These are phyloP conservation scores for Pangasianodon gigas DNA, from an alignment of 2,113 vertebrate species.

Conservation along the genomic window DNA sequence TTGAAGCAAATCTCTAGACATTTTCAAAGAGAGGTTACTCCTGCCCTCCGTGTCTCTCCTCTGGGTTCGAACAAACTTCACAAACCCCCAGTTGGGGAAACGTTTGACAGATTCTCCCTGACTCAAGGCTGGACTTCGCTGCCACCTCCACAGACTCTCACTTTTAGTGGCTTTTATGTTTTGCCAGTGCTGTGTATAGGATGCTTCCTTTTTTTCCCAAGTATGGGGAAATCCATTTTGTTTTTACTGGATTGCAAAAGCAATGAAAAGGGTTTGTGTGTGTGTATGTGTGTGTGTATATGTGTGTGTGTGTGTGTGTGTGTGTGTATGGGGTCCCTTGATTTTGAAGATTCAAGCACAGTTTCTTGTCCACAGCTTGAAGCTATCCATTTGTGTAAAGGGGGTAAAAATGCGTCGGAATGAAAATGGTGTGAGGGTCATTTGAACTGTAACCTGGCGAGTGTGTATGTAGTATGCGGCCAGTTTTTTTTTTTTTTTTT, in stretches of 20 bases:
- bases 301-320: constrained; percentile 23
- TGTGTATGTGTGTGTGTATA: constrained; percentile 13
- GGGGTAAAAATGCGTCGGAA: neutral
- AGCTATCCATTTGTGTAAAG: constrained; percentile 1
- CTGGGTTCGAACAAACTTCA: constrained; percentile 26
- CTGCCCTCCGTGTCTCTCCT: constrained; percentile 11
- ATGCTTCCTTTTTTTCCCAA: neutral
- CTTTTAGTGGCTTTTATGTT: constrained; percentile 33
- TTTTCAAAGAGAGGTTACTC: constrained; percentile 36
- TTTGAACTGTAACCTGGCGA: neutral
- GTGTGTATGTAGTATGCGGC: constrained; percentile 15
- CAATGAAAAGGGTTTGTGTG: neutral
- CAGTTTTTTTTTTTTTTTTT: neutral
- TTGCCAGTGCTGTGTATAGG: constrained; percentile 17
- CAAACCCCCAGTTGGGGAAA: neutral
- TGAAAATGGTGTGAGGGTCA: neutral
- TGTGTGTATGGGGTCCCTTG: neutral
- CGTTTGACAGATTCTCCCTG: neutral
- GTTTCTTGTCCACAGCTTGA: constrained; percentile 7
- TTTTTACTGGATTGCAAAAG: constrained; percentile 35
- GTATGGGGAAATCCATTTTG: neutral
- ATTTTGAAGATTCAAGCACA: constrained; percentile 22
- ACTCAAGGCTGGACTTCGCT: constrained; percentile 34
- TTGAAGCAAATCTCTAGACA: constrained; percentile 44
- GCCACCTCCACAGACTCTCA: constrained; percentile 40